These are phyloP conservation scores for Ennomos quercinarius DNA, from an alignment of 2,888 invertebrate species.

Conservation along the genomic window DNA sequence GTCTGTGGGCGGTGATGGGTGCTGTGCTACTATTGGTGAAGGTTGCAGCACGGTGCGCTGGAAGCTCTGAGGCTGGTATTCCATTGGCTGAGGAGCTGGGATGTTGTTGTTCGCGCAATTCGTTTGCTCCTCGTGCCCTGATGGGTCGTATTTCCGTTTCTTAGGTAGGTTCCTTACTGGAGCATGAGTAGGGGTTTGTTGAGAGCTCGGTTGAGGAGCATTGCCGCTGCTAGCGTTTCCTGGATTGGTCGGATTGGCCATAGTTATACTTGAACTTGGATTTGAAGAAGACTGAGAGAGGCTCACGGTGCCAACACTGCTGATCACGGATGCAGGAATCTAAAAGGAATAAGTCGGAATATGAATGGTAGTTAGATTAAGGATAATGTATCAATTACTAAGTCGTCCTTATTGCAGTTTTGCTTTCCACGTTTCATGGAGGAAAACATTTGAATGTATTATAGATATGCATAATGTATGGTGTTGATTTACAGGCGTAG, in stretches of 20 bases:
- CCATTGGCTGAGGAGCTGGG: slow-evolving; percentile 55
- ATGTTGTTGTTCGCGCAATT: slow-evolving; percentile 74
- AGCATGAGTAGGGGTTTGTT: slow-evolving; percentile 79
- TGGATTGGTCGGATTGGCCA: slow-evolving; percentile 80
- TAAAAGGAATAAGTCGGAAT: slow-evolving; percentile 51
- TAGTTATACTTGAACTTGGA: slow-evolving; percentile 70
- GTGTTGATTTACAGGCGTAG: not conserved
- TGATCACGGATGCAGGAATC: slow-evolving; percentile 86
- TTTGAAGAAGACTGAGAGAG: slow-evolving; percentile 74
- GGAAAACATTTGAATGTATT: slow-evolving; percentile 29
- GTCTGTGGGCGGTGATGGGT: slow-evolving; percentile 85
- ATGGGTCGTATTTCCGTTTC: slow-evolving; percentile 94
- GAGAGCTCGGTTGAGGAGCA: slow-evolving; percentile 57
- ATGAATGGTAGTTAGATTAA: not conserved
- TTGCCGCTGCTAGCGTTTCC: slow-evolving; percentile 69
- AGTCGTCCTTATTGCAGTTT: slow-evolving; percentile 8
- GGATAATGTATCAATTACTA: slow-evolving; percentile 6
- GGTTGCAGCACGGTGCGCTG: slow-evolving; percentile 67
- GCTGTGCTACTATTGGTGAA: slow-evolving; percentile 68
- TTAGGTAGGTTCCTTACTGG: slow-evolving; percentile 94
- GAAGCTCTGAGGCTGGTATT: slow-evolving; percentile 62
- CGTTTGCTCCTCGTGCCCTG: slow-evolving; percentile 89
- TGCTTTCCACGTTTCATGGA: slow-evolving; percentile 27
- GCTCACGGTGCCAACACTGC: slow-evolving; percentile 85
- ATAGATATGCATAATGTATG: slow-evolving; percentile 5